A percentile compares a stretch with the other conserved stretches of the same genome.
Conservation (phyloP, 2,888 invertebrate genomes). For the Leptopilina drosophilae region DNA sequence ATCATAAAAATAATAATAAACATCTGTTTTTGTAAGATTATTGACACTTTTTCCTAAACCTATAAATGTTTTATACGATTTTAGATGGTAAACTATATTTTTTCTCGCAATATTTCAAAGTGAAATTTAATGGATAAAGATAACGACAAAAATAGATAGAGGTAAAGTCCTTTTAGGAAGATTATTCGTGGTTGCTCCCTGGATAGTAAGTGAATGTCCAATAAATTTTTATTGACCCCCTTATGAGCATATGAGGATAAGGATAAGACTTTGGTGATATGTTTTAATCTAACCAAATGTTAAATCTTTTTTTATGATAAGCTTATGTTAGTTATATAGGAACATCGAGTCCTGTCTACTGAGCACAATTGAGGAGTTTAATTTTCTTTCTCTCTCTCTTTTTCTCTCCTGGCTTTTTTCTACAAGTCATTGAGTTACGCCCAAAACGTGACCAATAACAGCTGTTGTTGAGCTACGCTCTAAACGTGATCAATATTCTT, state of each 20-base stretch:
- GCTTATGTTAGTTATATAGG: not conserved
- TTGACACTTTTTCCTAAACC: too few relatives aligned
- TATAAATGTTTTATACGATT: too few relatives aligned
- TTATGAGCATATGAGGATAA: slow-evolving; percentile 72
- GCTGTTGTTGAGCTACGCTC: slow-evolving; percentile 21
- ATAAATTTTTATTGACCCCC: slow-evolving; percentile 75
- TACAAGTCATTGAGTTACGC: slow-evolving; percentile 28
- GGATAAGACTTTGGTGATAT: slow-evolving; percentile 66
- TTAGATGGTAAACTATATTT: too few relatives aligned
- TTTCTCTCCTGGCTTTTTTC: too few relatives aligned
- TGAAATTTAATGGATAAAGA: slow-evolving; percentile 8
- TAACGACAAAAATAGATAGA: not conserved
- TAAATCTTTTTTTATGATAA: slow-evolving; percentile 28
- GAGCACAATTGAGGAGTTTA: slow-evolving; percentile 7
- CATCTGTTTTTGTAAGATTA: too few relatives aligned
- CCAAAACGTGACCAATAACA: slow-evolving; percentile 31
- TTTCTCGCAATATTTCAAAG: not conserved
- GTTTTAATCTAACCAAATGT: slow-evolving; percentile 62
- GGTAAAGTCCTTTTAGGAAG: slow-evolving; percentile 12
- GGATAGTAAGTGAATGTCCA: slow-evolving; percentile 53
- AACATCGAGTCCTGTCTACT: not conserved
- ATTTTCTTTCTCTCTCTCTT: not conserved
- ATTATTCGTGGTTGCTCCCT: slow-evolving; percentile 29
- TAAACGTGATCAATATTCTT: slow-evolving; percentile 25
- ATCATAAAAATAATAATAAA: too few relatives aligned